Evolutionary conservation across 2,888 invertebrate species (phyloP), one percentile per base, ranked within the genome.

Genomic region (Rutpela maculata): DNA sequence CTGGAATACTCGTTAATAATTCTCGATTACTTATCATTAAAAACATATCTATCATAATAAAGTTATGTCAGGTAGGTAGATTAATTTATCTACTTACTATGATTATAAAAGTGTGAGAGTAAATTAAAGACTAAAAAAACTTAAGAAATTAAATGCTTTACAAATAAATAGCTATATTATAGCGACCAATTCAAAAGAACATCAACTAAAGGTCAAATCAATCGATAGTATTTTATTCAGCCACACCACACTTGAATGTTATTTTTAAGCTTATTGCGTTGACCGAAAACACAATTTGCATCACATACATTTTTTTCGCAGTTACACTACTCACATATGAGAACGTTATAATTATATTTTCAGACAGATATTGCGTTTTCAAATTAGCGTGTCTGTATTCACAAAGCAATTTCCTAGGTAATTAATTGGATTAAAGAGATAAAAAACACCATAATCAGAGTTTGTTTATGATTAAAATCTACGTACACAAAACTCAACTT

Each of bases 341-440:
- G 12, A n/a, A 50, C 50, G n/a, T 50, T 1, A 50, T 50, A 50
- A 50, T 50, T 50, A 38, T 38, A 38, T 63, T 63, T n/a, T 38
- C 66, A 55, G 66, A 67, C 50, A 67, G 43, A 67, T 60, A 60
- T 67, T 67, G 62, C 62, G 50, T 68, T 68, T n/a, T 31, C 22
- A 22, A 31, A 68, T 68, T 68, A 56, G n/a, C 68, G 55, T 26
- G 68, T 56, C 68, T 56, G 50, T 68, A 68, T 68, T 26, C 68
- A 68, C 55, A 26, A 56, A 56, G 56, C 35, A 56, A 68, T 68
- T 56, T 56, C 57, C 31, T 56, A 55, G 26, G 56, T 31, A 68
- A 56, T 68, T 68, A 56, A 68, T 68, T 56, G 26, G 68, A 43
- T 68, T 68, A 43, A 68, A 68, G 26, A 19, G 56, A 68, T 56